Percentiles rank a stretch among this genome's conserved stretches.
phyloP scores from a whole-genome alignment of 2,113 vertebrate genomes.

The Siniperca chuatsi region DNA sequence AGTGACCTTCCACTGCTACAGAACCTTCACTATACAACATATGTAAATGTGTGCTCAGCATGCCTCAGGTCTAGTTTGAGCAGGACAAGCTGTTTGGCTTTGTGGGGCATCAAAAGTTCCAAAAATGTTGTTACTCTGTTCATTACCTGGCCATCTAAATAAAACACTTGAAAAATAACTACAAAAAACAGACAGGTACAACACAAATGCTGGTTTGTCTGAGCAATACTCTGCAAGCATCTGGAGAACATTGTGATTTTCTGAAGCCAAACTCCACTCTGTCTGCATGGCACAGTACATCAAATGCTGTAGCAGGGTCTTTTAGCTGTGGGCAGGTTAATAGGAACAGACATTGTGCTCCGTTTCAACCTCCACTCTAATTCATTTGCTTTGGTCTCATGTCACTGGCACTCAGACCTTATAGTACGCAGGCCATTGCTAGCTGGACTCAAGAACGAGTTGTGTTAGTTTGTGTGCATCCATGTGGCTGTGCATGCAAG shows the following conservation, averaged over 20 bases:
- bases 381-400: conserved; percentile 82
- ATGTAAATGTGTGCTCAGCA: conserved; percentile 50
- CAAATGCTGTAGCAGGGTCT: conserved; percentile 61
- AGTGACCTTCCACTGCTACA: conserved; percentile 34
- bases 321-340: conserved; percentile 72
- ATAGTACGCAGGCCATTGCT: conserved; percentile 66
- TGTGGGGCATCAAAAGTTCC: conserved; percentile 17
- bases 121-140: conserved; percentile 34
- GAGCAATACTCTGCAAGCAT: conserved; percentile 42
- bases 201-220: conserved; percentile 55
- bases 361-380: conserved; percentile 73
- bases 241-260: conserved; percentile 67
- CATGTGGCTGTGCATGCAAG: conserved; percentile 7
- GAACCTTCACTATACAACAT: conserved; percentile 44
- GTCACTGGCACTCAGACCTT: conserved; percentile 79
- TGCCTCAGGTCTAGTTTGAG: conserved; percentile 37
- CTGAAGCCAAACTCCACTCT: conserved; percentile 42
- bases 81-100: conserved; percentile 51
- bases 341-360: conserved; percentile 70
- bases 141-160: conserved; percentile 47
- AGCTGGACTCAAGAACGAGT: conserved; percentile 37
- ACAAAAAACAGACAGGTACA: conserved; percentile 42
- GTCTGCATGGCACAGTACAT: conserved; percentile 54
- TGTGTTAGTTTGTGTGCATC: conserved; percentile 53
- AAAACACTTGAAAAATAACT: conserved; percentile 42